Evolutionary conservation across 2,113 vertebrate genomes (phyloP).

Genomic region (Peromyscus maniculatus): DNA sequence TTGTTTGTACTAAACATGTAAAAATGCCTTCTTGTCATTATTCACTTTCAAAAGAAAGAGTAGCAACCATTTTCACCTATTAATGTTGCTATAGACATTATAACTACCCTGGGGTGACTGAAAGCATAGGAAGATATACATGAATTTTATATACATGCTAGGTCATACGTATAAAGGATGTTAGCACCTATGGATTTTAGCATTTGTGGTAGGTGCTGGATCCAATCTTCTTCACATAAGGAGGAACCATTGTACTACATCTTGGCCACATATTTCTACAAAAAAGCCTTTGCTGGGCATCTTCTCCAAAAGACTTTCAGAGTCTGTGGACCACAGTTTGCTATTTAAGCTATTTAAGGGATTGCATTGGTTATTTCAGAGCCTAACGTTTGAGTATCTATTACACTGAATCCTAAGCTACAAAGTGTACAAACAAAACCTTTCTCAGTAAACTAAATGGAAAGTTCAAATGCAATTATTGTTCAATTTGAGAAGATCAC

Average conservation of each 20-base stretch:
- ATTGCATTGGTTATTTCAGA: neutral
- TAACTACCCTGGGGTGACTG: neutral
- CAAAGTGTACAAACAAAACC: neutral
- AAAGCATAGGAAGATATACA: too few species aligned
- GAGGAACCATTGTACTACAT: neutral
- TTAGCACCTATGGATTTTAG: neutral
- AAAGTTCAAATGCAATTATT: neutral
- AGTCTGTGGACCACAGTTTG: neutral
- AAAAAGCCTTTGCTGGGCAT: neutral
- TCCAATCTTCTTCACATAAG: neutral
- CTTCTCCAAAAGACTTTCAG: neutral
- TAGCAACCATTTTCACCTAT: neutral
- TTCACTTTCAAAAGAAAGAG: neutral
- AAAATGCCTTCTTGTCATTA: neutral
- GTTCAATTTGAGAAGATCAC: neutral
- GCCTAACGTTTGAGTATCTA: neutral
- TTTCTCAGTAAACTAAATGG: neutral
- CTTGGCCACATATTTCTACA: neutral
- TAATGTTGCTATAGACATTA: neutral
- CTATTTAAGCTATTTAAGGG: neutral
- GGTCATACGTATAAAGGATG: neutral
- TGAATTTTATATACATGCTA: neutral
- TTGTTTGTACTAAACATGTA: neutral
- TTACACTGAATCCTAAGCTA: neutral
- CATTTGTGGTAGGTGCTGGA: neutral